Evolutionary conservation across 2,888 invertebrate genomes (phyloP), one percentile per base, ranked within the genome.

Genomic region (Phyto melanocephala): DNA sequence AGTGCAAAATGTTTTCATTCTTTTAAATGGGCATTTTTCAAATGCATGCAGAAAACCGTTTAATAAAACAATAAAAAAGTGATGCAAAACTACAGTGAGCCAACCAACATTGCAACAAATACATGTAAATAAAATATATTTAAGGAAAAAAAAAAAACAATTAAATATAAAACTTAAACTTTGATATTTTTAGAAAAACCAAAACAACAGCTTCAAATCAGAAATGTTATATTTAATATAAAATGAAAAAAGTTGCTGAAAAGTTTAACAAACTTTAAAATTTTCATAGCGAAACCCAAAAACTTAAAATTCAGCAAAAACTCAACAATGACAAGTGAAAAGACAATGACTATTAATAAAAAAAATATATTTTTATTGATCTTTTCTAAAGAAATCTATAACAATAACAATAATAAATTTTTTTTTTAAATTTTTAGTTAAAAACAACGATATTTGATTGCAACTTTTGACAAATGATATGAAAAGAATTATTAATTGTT

Each of bases 181-280:
- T 82, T 82, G 81, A 79, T 82, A 82, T 82, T 79, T 81, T 62
- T 70, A 70, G 52, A 62, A 42, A 82, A 78, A 67, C 42, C 40
- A 52, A 63, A 58, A 62, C 45, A 68, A 50, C 28, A 75, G 62
- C 63, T 75, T 80, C 70, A 75, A 80, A 70, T 80, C 54, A 68
- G 62, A 80, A 67, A 47, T 67, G 45, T 28, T 40, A 37, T 58
- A 17, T 13, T 13, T n/a, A 8, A 45, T 56, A 37, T 52, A 33
- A 11, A 28, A 6, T 42, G 4, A 58, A 75, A 68, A 77, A 56
- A 65, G 50, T 68, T 68, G 62, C 47, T 77, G 67, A 81, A 81
- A 81, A 81, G 81, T 81, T 81, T 67, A 77, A 71, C 67, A 76
- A 81, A 77, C 81, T 77, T 81, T 67, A 47, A 76, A 60, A 67